Percentiles rank a stretch among this genome's conserved stretches.
phyloP scores from a whole-genome alignment of 2,888 invertebrate genomes.

The Noctua pronuba region DNA sequence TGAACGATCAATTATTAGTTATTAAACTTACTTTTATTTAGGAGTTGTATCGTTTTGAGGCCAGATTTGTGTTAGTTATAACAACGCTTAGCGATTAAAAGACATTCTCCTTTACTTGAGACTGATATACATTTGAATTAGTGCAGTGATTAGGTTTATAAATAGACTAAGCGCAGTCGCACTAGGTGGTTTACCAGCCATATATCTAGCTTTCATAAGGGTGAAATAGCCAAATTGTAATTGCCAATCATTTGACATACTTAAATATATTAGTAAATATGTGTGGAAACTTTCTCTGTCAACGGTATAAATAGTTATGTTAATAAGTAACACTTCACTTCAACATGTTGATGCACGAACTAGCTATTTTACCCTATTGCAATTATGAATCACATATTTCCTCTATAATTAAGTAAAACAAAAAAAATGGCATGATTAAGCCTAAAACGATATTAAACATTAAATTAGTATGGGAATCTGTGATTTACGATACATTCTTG shows the following conservation, averaged over 20 bases:
- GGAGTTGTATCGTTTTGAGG: constrained; percentile 21
- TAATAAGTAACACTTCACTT: background rate
- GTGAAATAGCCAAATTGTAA: constrained; percentile 54
- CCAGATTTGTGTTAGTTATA: constrained; percentile 38
- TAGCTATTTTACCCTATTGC: constrained; percentile 24
- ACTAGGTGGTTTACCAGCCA: constrained; percentile 36
- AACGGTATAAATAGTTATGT: background rate
- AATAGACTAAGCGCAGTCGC: constrained; percentile 24
- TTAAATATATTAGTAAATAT: background rate
- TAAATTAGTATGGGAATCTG: constrained; percentile 68
- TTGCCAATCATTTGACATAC: constrained; percentile 37
- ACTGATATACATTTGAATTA: constrained; percentile 51
- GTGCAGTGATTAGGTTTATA: constrained; percentile 20
- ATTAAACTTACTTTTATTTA: constrained; percentile 23
- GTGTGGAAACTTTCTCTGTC: background rate
- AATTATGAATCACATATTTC: constrained; percentile 7
- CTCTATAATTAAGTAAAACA: background rate
- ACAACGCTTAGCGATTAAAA: constrained; percentile 47
- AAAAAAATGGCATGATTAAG: constrained; percentile 19
- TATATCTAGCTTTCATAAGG: constrained; percentile 9
- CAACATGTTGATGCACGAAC: background rate
- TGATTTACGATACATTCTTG: constrained; percentile 72
- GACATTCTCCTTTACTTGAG: constrained; percentile 29
- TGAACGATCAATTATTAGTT: constrained; percentile 45
- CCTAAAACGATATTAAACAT: constrained; percentile 36